Percentiles rank a stretch among this genome's conserved stretches.
Evolutionary conservation across 2,888 invertebrate species (phyloP).

Genomic region (Lordiphosa andalusiaca): DNA sequence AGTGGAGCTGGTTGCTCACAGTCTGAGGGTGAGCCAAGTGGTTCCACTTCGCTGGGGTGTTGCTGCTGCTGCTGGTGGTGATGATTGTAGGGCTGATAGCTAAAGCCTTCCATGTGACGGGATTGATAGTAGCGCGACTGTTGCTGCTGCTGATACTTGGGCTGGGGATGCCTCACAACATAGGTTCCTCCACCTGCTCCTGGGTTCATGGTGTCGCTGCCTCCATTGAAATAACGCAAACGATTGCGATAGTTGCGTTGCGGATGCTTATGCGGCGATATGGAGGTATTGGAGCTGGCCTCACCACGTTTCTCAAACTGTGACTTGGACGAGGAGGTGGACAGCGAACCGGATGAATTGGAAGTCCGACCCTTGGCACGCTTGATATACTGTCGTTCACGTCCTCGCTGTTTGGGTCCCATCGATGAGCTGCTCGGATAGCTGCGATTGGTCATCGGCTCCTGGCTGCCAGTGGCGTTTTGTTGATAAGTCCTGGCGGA

Average conservation of each 20-base stretch:
- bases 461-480: not conserved
- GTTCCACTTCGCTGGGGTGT: not conserved
- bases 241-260: slow-evolving; percentile 60
- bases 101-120: slow-evolving; percentile 30
- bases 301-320: slow-evolving; percentile 25
- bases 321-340: slow-evolving; percentile 48
- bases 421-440: not conserved
- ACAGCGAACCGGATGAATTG: slow-evolving; percentile 56
- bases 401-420: slow-evolving; percentile 10
- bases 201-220: not conserved
- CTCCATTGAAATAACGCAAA: slow-evolving; percentile 35
- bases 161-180: not conserved
- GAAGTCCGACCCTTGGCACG: slow-evolving; percentile 30
- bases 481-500: slow-evolving; percentile 3
- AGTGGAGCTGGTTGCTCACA: slow-evolving; percentile 31
- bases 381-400: slow-evolving; percentile 12
- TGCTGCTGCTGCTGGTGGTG: slow-evolving; percentile 4
- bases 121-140: slow-evolving; percentile 52
- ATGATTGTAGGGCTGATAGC: slow-evolving; percentile 17
- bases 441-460: not conserved
- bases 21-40: slow-evolving; percentile 28
- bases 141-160: slow-evolving; percentile 20
- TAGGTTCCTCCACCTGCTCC: not conserved
- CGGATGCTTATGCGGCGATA: slow-evolving; percentile 26
- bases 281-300: slow-evolving; percentile 5